These are phyloP conservation scores for Cavia aperea DNA, from an alignment of 2,113 vertebrate species.

Conservation along the genomic window DNA sequence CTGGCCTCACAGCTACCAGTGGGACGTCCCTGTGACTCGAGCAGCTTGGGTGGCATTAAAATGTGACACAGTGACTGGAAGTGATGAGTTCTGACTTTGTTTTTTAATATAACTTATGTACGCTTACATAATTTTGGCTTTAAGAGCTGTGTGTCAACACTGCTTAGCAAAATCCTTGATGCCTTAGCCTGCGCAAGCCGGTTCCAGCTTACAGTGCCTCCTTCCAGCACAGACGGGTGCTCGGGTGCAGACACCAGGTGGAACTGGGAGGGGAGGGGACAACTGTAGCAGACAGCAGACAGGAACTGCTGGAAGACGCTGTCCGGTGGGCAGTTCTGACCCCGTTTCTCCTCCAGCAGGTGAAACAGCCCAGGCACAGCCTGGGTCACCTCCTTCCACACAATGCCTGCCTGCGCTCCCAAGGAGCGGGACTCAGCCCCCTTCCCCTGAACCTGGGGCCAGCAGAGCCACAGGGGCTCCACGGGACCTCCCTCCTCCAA, in stretches of 20 bases:
- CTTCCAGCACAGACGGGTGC: neutral
- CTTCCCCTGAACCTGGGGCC: neutral
- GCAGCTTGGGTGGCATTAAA: neutral
- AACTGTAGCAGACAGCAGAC: neutral
- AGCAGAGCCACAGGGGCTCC: neutral
- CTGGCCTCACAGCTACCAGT: neutral
- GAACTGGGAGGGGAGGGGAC: neutral
- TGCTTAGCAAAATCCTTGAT: neutral
- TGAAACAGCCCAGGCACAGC: neutral
- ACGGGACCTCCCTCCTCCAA: neutral
- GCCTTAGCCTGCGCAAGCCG: neutral
- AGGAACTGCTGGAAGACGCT: neutral
- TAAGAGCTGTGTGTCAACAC: neutral
- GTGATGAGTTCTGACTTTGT: neutral
- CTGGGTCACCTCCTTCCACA: neutral
- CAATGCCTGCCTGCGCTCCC: neutral
- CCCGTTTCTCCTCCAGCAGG: neutral
- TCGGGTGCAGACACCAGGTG: neutral
- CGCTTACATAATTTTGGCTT: neutral
- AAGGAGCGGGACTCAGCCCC: neutral
- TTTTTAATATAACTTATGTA: neutral
- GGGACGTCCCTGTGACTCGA: neutral
- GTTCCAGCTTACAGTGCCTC: neutral
- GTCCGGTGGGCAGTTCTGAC: neutral
- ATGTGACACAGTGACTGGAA: neutral